Evolutionary conservation across 2,888 invertebrate genomes (phyloP), one percentile per base, ranked within the genome.

Genomic region (Chalcis sispes): DNA sequence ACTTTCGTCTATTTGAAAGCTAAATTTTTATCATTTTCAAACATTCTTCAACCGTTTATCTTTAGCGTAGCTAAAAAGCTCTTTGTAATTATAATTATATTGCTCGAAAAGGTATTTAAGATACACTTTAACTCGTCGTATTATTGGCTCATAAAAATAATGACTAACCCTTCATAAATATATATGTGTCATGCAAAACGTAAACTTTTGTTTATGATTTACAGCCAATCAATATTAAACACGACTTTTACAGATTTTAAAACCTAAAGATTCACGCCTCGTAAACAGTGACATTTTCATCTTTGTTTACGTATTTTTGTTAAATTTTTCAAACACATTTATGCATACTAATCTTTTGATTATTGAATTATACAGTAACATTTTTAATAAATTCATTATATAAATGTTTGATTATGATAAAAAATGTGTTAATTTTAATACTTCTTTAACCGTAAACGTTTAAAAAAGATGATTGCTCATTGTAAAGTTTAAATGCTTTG

Each of bases 141-240:
- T 52, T 72, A 72, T 72, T 73, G 59, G 48, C 72, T 52, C 72
- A 54, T 61, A 73, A 73, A 73, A 52, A 73, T 73, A 61, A 67
- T 67, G 42, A 61, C 46, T 23, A 42, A 54, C 65, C 67, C 59
- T 67, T 73, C 67, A 67, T 73, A 67, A 67, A 73, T 67, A 61
- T 59, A 27, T 67, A 61, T 59, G 23, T 67, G 61, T 67, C 67
- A 67, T 20, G 61, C 29, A n/a, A 27, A 66, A 67, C 54, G 66
- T 69, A 75, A 75, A 69, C 58, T 74, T 74, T 74, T 69, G 46
- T 48, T 18, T 7, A 15, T 69, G 67, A 74, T 75, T 75, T 75
- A 69, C 54, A 69, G 69, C 64, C 74, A 74, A 73, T 73, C 66
- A 73, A 73, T 66, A 66, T 40, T 13, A 27, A 18, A 23, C 29